A percentile compares a stretch with the other conserved stretches of the same genome.
These are phyloP conservation scores for Cyprinella venusta DNA, from an alignment of 2,797 vertebrate species.

Conservation along the genomic window DNA sequence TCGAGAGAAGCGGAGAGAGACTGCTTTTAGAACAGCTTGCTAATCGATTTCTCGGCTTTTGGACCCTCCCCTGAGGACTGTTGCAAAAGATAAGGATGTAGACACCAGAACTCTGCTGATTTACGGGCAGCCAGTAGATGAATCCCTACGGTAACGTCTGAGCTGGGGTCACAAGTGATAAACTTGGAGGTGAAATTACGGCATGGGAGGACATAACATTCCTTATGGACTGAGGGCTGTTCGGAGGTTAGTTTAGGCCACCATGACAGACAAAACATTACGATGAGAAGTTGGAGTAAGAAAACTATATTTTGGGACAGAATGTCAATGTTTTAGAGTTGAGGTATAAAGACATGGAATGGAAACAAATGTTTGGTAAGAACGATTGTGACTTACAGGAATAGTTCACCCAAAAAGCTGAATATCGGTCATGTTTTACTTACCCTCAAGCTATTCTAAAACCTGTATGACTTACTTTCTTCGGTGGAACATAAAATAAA, in stretches of 20 bases:
- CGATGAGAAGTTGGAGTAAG: neutral
- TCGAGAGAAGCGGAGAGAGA: slow-evolving; percentile 16
- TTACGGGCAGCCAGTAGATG: slow-evolving; percentile 51
- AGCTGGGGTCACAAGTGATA: slow-evolving; percentile 46
- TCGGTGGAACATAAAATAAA: neutral
- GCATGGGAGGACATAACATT: slow-evolving; percentile 23
- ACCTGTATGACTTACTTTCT: neutral
- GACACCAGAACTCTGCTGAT: slow-evolving; percentile 41
- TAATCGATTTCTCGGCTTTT: slow-evolving; percentile 50
- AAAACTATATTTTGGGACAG: neutral
- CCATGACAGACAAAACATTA: neutral
- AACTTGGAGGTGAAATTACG: slow-evolving; percentile 50
- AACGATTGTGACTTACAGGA: neutral
- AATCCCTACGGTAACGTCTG: slow-evolving; percentile 38
- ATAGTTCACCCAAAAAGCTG: neutral
- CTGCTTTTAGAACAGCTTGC: slow-evolving; percentile 36
- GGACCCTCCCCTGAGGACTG: slow-evolving; percentile 41
- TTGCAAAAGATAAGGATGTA: slow-evolving; percentile 55
- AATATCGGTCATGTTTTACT: neutral
- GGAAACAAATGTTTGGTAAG: neutral
- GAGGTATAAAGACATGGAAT: neutral
- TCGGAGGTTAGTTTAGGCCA: slow-evolving; percentile 19
- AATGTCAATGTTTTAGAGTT: neutral
- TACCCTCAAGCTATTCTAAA: neutral
- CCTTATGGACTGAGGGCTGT: slow-evolving; percentile 21